phyloP scores from a whole-genome alignment of 2,797 vertebrate species.

The Onychomys leucogaster region DNA sequence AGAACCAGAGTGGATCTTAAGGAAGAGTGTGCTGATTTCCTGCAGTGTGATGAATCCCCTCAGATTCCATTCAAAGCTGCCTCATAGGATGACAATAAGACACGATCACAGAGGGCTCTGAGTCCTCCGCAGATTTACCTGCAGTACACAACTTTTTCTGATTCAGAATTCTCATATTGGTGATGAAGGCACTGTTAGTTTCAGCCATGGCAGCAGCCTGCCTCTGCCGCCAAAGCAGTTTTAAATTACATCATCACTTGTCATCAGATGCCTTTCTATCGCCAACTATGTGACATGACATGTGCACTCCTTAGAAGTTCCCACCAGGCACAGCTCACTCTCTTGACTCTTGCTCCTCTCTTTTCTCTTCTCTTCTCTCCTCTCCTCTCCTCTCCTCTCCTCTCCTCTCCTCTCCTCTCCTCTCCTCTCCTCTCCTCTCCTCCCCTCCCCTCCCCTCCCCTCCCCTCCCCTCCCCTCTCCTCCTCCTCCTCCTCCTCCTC shows the following conservation, averaged over 20 bases:
- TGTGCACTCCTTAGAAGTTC: background rate
- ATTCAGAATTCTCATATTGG: background rate
- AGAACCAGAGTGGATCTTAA: slow-evolving; percentile 34
- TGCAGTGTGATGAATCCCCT: background rate
- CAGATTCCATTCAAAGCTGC: background rate
- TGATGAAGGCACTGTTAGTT: background rate
- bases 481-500: too few species aligned
- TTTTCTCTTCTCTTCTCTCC: background rate
- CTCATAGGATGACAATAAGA: background rate
- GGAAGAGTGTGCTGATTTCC: background rate
- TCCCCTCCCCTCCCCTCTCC: background rate
- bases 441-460: background rate
- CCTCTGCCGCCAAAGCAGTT: background rate
- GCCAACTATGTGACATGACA: background rate
- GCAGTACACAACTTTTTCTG: background rate
- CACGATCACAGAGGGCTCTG: background rate
- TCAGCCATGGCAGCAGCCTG: background rate
- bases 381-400: background rate
- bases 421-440: background rate
- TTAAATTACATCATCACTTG: background rate
- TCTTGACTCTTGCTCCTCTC: background rate
- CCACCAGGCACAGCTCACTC: background rate
- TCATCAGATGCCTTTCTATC: background rate
- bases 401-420: too few species aligned
- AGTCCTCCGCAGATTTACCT: background rate